These are phyloP conservation scores for Lepidurus arcticus DNA, from an alignment of 1,140 invertebrate genomes.

Conservation along the genomic window DNA sequence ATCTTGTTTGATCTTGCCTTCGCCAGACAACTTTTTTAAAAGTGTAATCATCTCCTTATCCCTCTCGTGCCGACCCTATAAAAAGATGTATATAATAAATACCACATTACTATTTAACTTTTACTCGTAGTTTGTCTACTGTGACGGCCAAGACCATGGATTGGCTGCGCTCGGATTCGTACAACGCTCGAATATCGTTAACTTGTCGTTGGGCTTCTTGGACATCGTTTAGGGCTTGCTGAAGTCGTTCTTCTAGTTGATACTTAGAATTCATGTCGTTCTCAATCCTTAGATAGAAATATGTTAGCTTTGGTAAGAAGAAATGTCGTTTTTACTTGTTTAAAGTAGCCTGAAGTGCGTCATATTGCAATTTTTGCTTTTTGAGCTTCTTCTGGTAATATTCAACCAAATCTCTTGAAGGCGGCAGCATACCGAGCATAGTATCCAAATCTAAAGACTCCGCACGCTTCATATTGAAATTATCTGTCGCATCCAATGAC, in stretches of 20 bases:
- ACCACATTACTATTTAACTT: neutral
- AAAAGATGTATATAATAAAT: neutral
- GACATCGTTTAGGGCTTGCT: neutral
- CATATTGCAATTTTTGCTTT: slow-evolving; percentile 15
- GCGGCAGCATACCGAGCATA: neutral
- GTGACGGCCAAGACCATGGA: neutral
- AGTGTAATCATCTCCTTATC: slow-evolving; percentile 23
- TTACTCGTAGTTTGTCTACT: neutral
- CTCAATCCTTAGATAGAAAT: neutral
- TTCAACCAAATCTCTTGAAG: slow-evolving; percentile 20
- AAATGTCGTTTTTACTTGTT: neutral
- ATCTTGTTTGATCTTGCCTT: neutral
- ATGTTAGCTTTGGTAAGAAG: neutral
- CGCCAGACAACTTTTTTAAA: neutral
- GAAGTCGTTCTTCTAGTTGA: neutral
- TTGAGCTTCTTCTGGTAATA: slow-evolving; percentile 22
- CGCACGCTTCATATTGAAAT: neutral
- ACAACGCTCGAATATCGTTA: neutral
- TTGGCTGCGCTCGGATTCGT: neutral
- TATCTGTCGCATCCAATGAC: neutral
- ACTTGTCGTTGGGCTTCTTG: neutral
- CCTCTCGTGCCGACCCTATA: slow-evolving; percentile 24
- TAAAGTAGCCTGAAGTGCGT: neutral
- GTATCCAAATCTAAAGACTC: neutral
- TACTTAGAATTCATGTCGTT: neutral